Evolutionary conservation across 1,140 invertebrate species (phyloP).

Genomic region (Cherax destructor): DNA sequence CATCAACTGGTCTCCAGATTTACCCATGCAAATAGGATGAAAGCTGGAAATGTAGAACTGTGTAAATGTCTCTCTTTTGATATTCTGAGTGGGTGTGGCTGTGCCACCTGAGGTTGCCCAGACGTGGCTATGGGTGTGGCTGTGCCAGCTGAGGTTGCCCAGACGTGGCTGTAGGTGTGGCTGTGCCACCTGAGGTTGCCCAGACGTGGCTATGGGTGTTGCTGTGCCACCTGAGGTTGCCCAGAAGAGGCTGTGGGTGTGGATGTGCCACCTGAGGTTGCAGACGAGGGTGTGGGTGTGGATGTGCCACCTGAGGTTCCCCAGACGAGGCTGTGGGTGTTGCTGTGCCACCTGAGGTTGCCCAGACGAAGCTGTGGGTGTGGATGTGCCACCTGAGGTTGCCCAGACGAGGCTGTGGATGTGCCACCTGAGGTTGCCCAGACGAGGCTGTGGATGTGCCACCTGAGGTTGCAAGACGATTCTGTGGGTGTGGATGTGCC

Average conservation of each 20-base stretch:
- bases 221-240: constrained; percentile 16
- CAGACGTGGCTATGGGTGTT: constrained; percentile 5
- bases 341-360: constrained; percentile 22
- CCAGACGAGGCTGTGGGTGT: not conserved
- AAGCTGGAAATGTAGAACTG: constrained; percentile 64
- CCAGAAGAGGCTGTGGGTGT: not conserved
- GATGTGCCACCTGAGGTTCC: too few relatives aligned
- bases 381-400: constrained; percentile 18
- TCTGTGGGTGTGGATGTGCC: too few relatives aligned
- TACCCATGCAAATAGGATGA: constrained; percentile 68
- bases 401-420: not conserved
- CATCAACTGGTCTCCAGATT: constrained; percentile 59
- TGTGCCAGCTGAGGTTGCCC: constrained; percentile 12
- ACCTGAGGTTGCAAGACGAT: too few relatives aligned
- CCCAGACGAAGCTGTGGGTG: not conserved
- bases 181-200: constrained; percentile 5
- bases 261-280: too few relatives aligned
- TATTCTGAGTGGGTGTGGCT: constrained; percentile 17
- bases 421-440: too few relatives aligned
- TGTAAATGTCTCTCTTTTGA: constrained; percentile 68
- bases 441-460: too few relatives aligned
- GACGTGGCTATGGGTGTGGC: constrained; percentile 6
- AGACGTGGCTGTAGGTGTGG: constrained; percentile 4
- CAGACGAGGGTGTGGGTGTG: not conserved
- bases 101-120: constrained; percentile 3